These are phyloP conservation scores for Caenorhabditis sinica DNA, from an alignment of 2,888 invertebrate species.

Conservation along the genomic window DNA sequence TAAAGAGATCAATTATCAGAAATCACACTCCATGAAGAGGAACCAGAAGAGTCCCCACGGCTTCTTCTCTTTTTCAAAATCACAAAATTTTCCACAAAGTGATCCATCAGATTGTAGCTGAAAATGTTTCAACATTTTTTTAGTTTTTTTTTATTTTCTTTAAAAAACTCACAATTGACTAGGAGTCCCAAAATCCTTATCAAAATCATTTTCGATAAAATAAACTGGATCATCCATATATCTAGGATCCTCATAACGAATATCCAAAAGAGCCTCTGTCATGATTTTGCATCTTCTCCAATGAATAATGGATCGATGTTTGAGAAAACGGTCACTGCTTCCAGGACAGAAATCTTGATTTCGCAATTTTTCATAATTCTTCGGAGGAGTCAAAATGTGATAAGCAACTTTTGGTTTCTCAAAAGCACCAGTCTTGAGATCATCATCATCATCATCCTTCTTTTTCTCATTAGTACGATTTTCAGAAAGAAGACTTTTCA, in stretches of 20 bases:
- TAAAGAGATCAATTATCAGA: background rate
- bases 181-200: slow-evolving; percentile 4
- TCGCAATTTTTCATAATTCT: slow-evolving; percentile 46
- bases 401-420: slow-evolving; percentile 40
- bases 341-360: slow-evolving; percentile 45
- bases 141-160: background rate
- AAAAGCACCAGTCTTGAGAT: background rate
- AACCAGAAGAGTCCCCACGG: background rate
- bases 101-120: slow-evolving; percentile 53
- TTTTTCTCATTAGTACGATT: slow-evolving; percentile 5
- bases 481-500: slow-evolving; percentile 7
- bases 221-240: slow-evolving; percentile 24
- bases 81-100: slow-evolving; percentile 38
- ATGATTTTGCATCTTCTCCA: slow-evolving; percentile 15
- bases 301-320: slow-evolving; percentile 21
- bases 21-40: too few relatives aligned
- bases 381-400: slow-evolving; percentile 45
- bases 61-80: slow-evolving; percentile 28
- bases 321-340: slow-evolving; percentile 17
- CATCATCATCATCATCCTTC: background rate
- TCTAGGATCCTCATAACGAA: slow-evolving; percentile 29
- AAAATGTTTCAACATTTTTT: background rate
- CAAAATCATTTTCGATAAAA: background rate
- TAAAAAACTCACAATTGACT: slow-evolving; percentile 35
- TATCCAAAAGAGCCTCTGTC: background rate